Percentiles rank a stretch among this genome's conserved stretches.
phyloP scores from a whole-genome alignment of 2,797 vertebrate species.

The Squalus acanthias region DNA sequence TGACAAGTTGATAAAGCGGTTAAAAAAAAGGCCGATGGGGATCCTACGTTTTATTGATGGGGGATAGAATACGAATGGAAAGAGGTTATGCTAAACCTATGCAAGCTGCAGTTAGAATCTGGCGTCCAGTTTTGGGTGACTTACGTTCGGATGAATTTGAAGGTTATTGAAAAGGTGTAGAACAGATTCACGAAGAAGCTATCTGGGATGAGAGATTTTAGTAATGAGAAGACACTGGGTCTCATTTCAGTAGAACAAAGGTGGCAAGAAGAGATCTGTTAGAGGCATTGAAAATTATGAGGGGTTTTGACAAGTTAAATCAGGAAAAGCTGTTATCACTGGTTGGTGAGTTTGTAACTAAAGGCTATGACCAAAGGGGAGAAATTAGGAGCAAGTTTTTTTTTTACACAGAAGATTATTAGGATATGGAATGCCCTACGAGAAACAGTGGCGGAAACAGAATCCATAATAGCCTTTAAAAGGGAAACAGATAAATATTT shows the following conservation, averaged over 20 bases:
- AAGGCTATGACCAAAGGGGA: neutral
- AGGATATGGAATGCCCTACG: neutral
- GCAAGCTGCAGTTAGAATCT: neutral
- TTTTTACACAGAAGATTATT: neutral
- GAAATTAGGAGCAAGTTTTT: neutral
- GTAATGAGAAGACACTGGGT: neutral
- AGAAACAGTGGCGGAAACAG: neutral
- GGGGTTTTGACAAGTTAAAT: neutral
- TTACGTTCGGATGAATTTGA: neutral
- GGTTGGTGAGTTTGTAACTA: neutral
- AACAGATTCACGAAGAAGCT: neutral
- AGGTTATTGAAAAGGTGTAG: neutral
- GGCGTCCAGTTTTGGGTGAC: neutral
- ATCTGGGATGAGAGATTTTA: neutral
- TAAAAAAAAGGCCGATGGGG: neutral
- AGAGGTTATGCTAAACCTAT: neutral
- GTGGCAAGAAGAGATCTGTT: neutral
- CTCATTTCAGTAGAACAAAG: neutral
- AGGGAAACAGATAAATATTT: neutral
- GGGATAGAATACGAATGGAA: neutral
- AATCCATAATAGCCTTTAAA: neutral
- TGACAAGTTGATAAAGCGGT: neutral
- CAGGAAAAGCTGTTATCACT: neutral
- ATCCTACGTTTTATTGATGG: neutral
- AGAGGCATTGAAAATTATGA: neutral